Percentiles rank a stretch among this genome's conserved stretches.
phyloP scores from a whole-genome alignment of 2,797 vertebrate genomes.

The Cryptoblepharus egeriae region DNA sequence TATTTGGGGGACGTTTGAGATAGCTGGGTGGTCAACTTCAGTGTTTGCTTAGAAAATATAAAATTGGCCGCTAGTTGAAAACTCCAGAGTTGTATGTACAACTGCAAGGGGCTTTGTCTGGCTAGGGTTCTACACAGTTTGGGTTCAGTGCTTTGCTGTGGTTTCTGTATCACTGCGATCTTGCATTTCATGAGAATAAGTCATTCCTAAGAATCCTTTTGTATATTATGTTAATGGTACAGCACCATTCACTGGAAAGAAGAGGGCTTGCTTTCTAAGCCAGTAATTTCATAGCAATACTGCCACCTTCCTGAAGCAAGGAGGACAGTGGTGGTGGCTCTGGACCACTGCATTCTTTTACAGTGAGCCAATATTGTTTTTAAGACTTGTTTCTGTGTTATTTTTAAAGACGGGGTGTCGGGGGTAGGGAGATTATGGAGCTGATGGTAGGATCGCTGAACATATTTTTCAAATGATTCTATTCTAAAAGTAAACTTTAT shows the following conservation, averaged over 20 bases:
- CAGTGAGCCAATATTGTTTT: slow-evolving; percentile 54
- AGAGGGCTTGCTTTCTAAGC: slow-evolving; percentile 5
- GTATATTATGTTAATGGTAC: slow-evolving; percentile 60
- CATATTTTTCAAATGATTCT: slow-evolving; percentile 62
- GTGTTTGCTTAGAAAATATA: slow-evolving; percentile 73
- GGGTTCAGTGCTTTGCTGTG: slow-evolving; percentile 58
- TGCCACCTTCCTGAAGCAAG: slow-evolving; percentile 84
- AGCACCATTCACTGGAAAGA: slow-evolving; percentile 54
- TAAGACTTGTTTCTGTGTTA: slow-evolving; percentile 56
- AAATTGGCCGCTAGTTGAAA: slow-evolving; percentile 71
- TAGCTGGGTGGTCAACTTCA: slow-evolving; percentile 74
- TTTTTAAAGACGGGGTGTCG: slow-evolving; percentile 63
- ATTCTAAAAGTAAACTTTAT: slow-evolving; percentile 61
- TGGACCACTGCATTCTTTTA: slow-evolving; percentile 59
- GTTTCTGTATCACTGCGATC: slow-evolving; percentile 72
- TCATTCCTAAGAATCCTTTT: slow-evolving; percentile 65
- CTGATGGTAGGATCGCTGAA: slow-evolving; percentile 55
- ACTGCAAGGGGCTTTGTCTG: slow-evolving; percentile 62
- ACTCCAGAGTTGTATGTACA: slow-evolving; percentile 56
- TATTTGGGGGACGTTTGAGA: slow-evolving; percentile 70
- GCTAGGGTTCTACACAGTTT: slow-evolving; percentile 60
- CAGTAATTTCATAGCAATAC: slow-evolving; percentile 77
- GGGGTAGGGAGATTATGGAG: slow-evolving; percentile 47
- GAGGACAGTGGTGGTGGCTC: slow-evolving; percentile 48
- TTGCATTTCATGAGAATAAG: slow-evolving; percentile 69